A percentile compares a stretch with the other conserved stretches of the same genome.
phyloP scores from a whole-genome alignment of 2,797 vertebrate genomes.

The Kryptolebias ocellatus region DNA sequence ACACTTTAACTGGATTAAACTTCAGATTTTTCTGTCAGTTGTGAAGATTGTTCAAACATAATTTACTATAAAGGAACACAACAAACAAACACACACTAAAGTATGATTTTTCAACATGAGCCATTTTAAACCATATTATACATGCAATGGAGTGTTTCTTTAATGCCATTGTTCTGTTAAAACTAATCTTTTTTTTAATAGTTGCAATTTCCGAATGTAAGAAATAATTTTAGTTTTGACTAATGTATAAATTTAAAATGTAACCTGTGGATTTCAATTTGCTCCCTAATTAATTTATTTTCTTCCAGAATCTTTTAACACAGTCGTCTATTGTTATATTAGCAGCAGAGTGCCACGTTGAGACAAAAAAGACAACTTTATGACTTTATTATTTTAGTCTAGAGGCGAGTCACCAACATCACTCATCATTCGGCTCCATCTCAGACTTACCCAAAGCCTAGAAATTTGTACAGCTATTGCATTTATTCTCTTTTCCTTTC shows the following conservation, averaged over 20 bases:
- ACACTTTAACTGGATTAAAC: constrained; percentile 8
- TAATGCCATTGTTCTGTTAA: too few relatives aligned
- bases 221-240: too few relatives aligned
- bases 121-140: too few relatives aligned
- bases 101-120: neutral
- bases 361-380: constrained; percentile 50
- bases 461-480: constrained; percentile 1
- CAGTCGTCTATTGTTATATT: constrained; percentile 33
- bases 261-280: too few relatives aligned
- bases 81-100: neutral
- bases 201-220: too few relatives aligned
- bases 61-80: neutral
- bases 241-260: too few relatives aligned
- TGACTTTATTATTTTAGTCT: constrained; percentile 55
- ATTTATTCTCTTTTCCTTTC: constrained; percentile 25
- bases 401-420: constrained; percentile 37
- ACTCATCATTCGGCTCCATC: constrained; percentile 13
- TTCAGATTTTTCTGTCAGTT: neutral
- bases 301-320: constrained; percentile 11
- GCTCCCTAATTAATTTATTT: neutral
- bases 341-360: constrained; percentile 21
- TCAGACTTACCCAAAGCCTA: constrained; percentile 21
- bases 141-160: too few relatives aligned
- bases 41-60: neutral
- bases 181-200: too few relatives aligned